Evolutionary conservation across 1,140 invertebrate genomes (phyloP), one percentile per base, ranked within the genome.

Genomic region (Microplitis demolitor): DNA sequence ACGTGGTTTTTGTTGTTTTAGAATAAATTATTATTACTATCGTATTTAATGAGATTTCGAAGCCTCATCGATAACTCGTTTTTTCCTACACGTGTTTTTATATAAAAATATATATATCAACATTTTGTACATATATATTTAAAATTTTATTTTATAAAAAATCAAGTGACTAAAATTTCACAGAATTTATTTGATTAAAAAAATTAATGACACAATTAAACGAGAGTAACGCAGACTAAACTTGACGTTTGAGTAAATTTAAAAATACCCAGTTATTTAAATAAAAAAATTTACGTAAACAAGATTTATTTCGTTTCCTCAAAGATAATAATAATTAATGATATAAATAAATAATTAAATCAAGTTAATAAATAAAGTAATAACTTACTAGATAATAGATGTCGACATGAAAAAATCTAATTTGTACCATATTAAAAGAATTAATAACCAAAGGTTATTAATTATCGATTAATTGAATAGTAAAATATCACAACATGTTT

Each of bases 31-130:
- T 33, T 50, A 62, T 66, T 58, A 70, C 74, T 78, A 75, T 80
- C 79, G 69, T 72, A 79, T 73, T 72, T 71, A 76, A 80, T 84
- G 79, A 81, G 83, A 85, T 86, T 72, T 70, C 73, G 84, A 86
- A 85, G 77, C 83, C 84, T 63, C 72, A 78, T 8, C 73, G 62
- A 64, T 77, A 71, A 70, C 68, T 66, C 72, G 72, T 82, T 79
- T 79, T 66, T 72, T 54, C 74, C 66, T 71, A 80, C 76, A 78
- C 63, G 66, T 73, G 74, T 69, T 50, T 79, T 76, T 66, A 76
- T 72, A 69, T 71, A 64, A 51, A 75, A 66, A 50, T 73, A 45
- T 67, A 64, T 78, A 74, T 76, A 62, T 13, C n/a, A 11, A 14
- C 53, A 54, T 33, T 34, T 9, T 9, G 24, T 31, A 54, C 8